Evolutionary conservation across 2,113 vertebrate genomes (phyloP).

Genomic region (Leptobrachium leishanense): DNA sequence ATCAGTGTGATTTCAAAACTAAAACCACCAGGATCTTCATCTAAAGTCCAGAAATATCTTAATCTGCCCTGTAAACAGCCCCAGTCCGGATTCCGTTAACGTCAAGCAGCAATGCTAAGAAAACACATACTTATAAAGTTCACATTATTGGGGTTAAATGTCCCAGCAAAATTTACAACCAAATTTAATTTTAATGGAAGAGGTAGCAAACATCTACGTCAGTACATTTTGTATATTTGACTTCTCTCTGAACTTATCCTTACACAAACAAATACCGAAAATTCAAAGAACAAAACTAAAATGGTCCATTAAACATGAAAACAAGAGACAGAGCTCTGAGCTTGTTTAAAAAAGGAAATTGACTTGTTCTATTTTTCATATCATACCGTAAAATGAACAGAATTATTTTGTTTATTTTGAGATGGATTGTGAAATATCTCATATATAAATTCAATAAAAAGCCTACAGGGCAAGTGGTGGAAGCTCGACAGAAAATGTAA

Average conservation of each 20-base stretch:
- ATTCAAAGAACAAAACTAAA: not conserved
- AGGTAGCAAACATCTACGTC: slow-evolving; percentile 6
- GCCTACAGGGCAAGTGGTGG: too few species aligned
- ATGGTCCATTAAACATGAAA: slow-evolving; percentile 5
- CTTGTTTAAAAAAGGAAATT: not conserved
- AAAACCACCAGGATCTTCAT: too few species aligned
- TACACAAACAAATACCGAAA: slow-evolving; percentile 24
- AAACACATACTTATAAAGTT: too few species aligned
- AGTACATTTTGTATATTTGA: slow-evolving; percentile 10
- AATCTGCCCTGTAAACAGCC: too few species aligned
- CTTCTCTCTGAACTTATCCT: not conserved
- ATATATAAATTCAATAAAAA: not conserved
- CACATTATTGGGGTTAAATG: not conserved
- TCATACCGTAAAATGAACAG: not conserved
- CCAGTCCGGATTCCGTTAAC: too few species aligned
- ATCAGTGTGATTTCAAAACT: too few species aligned
- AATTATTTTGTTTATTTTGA: not conserved
- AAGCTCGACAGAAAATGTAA: too few species aligned
- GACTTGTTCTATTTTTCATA: not conserved
- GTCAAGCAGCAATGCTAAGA: too few species aligned
- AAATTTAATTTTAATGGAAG: not conserved
- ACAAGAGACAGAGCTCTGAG: not conserved
- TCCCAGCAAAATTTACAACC: not conserved
- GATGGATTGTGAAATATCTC: not conserved
- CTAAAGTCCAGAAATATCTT: too few species aligned